Base-by-base conservation (phyloP, 1,140 invertebrate species). In the Lepidotrigona ventralis region DNA sequence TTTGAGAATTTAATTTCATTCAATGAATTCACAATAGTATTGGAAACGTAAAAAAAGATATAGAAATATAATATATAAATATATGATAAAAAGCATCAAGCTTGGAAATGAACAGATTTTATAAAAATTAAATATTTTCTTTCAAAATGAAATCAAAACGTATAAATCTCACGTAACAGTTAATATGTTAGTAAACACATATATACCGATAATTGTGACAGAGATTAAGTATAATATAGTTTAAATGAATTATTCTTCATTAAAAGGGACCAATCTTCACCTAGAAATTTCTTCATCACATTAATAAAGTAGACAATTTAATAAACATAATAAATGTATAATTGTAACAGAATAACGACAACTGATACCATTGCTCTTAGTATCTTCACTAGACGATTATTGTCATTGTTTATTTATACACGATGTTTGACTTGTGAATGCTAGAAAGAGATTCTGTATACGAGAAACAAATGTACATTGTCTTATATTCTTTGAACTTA, bases 401-500 rank as follows among this genome's bases (percentile, higher is more conserved):
- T 83, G 53, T 33, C 29, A n/a, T 14, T 54, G 70, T 79, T 79
- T 73, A 51, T 69, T 69, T 33, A 68, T 14, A 21, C 14, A 17
- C 69, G 17, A 77, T 75, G n/a, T 79, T 79, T 58, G 46, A 75
- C 19, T 70, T 23, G 51, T 2, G 58, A 53, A 51, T 26, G 39
- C 39, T 46, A 70, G 33, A 5, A 26, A 46, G 19, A 72, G 11
- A 2, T 17, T 23, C 14, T 26, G 39, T 51, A 23, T n/a, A 14
- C 2, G 19, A 26, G 53, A 51, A 73, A 73, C 12, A 29, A 26
- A 12, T 2, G 3, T 68, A 46, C 46, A 6, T 46, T 39, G 39
- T 39, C n/a, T 11, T 58, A 6, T 29, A 12, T 72, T n/a, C 17
- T 54, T 64, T n/a, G 8, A 12, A 70, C 54, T 88, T 88, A 93